Evolutionary conservation across 1,140 invertebrate species (phyloP).

Genomic region (Cherax destructor): DNA sequence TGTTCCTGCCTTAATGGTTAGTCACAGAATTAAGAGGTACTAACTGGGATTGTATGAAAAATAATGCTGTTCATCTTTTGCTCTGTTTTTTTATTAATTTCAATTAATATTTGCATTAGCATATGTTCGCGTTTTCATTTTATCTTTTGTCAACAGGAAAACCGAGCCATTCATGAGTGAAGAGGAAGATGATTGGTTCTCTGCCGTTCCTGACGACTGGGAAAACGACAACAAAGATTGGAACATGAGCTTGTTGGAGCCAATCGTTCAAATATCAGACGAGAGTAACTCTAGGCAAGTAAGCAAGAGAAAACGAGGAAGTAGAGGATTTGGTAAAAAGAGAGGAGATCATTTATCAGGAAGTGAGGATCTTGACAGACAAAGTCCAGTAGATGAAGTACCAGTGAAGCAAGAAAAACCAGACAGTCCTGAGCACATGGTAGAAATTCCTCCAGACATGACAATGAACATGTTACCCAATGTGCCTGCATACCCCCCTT

Average conservation of each 20-base stretch:
- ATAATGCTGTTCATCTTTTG: no score
- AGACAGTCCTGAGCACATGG: neutral
- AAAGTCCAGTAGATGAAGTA: neutral
- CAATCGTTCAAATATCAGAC: slow-evolving; percentile 21
- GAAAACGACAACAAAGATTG: neutral
- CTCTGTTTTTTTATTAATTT: neutral
- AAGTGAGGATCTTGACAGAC: neutral
- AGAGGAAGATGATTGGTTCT: neutral
- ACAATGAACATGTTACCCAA: neutral
- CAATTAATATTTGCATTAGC: neutral
- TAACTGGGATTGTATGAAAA: no score
- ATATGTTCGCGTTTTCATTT: neutral
- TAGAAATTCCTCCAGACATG: neutral
- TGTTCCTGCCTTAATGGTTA: no score
- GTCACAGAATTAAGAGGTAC: no score
- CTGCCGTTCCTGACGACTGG: neutral
- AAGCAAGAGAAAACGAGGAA: neutral
- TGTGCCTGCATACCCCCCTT: no score
- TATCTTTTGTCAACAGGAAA: neutral
- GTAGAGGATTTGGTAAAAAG: neutral
- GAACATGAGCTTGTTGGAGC: slow-evolving; percentile 31
- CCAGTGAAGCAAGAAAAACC: slow-evolving; percentile 3
- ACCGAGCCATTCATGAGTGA: slow-evolving; percentile 15
- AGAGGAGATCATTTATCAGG: neutral
- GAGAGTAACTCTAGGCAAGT: neutral